Base-by-base conservation (phyloP, 2,113 vertebrate genomes). In the Callospermophilus lateralis region DNA sequence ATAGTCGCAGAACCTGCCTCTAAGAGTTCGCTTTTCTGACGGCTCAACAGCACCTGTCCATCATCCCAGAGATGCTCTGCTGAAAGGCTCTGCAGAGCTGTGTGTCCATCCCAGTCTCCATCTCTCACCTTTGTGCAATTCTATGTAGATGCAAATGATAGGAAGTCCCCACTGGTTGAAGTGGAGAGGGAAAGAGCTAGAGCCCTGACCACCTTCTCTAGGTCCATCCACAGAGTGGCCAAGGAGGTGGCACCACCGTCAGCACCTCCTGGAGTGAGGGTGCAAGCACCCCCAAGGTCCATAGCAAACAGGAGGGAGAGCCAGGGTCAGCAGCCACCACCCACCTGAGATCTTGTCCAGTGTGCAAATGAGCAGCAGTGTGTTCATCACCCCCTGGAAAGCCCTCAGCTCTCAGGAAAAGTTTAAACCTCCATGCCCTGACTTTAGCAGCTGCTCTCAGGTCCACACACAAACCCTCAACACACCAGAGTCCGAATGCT, bases 401-500 rank as follows among this genome's bases (percentile, higher is more conserved):
- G 34, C 68, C 68, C 34, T 10, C 20, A 3, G 51, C 15, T 67
- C 58, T 42, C 37, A 1, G 3, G 61, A 24, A 67, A 51, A 73
- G 8, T 19, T 19, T 55, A 37, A n/a, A 22, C 61, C 19, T 9
- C 3, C 13, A 30, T n/a, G 26, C 22, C n/a, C 85, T 42, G 39
- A 28, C 30, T 68, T 76, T 34, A 19, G 19, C 61, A 74, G 26
- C 20, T 4, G 28, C 20, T 11, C 28, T 6, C 0, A 3, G 15
- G 11, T 30, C 39, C 81, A 24, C 2, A 39, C 10, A 30, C 34
- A 34, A 20, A 22, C 20, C 17, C 22, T 48, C 5, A 9, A 20
- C 53, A 28, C 0, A 58, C 20, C 55, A 8, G 55, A 22, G 55
- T 39, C 4, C 17, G 8, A 61, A 48, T 0, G 0, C 58, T 28